Evolutionary conservation across 2,113 vertebrate species (phyloP).

Genomic region (Tauraco erythrolophus): DNA sequence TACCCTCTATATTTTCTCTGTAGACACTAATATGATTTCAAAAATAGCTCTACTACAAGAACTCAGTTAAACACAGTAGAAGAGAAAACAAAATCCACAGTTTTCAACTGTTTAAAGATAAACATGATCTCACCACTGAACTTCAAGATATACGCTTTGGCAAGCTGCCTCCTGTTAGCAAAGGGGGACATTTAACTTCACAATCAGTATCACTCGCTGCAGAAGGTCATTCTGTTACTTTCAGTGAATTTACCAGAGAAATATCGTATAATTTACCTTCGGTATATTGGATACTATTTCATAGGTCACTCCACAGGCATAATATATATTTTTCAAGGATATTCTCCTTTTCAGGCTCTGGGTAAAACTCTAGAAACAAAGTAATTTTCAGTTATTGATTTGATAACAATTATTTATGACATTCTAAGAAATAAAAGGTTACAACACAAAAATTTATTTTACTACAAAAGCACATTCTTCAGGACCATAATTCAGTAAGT

Average conservation of each 20-base stretch:
- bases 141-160: neutral
- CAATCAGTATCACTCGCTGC: neutral
- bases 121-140: neutral
- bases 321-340: conserved; percentile 91
- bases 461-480: neutral
- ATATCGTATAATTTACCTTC: conserved; percentile 82
- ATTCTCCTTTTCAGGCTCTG: conserved; percentile 97
- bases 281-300: conserved; percentile 99
- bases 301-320: conserved; percentile 93
- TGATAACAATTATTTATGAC: neutral
- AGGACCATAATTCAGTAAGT: neutral
- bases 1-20: neutral
- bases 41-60: neutral
- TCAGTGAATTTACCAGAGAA: neutral
- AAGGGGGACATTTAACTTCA: neutral
- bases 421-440: neutral
- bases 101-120: neutral
- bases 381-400: neutral
- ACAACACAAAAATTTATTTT: neutral
- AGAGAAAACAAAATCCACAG: neutral
- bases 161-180: neutral
- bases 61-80: neutral
- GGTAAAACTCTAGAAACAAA: conserved; percentile 89
- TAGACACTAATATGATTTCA: neutral
- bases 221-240: neutral